Conservation (phyloP, 1,140 invertebrate species). For the Brachionus plicatilis region DNA sequence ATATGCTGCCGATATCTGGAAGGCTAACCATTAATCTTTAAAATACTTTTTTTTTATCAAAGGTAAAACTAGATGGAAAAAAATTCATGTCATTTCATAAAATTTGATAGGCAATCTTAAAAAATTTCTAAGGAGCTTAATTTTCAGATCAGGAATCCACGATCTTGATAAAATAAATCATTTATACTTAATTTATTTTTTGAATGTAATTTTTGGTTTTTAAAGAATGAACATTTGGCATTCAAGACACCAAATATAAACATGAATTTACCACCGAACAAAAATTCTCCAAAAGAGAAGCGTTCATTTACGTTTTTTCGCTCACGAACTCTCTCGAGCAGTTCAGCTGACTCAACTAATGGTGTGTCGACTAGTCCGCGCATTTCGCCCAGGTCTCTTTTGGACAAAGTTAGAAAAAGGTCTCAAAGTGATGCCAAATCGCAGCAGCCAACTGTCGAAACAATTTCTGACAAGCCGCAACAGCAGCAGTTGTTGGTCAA, state of each 20-base stretch:
- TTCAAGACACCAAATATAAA: slow-evolving; percentile 1
- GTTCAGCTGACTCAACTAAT: slow-evolving; percentile 15
- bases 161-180: background rate
- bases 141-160: background rate
- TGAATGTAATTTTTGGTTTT: background rate
- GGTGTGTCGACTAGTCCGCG: slow-evolving; percentile 16
- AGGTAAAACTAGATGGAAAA: too few relatives aligned
- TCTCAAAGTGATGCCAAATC: slow-evolving; percentile 26
- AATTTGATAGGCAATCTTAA: background rate
- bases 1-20: background rate
- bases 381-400: background rate
- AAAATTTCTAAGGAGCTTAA: background rate
- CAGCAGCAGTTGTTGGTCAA: background rate
- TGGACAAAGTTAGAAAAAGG: slow-evolving; percentile 3
- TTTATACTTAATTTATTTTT: background rate
- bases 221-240: slow-evolving; percentile 30
- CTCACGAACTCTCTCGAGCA: slow-evolving; percentile 23
- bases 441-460: background rate
- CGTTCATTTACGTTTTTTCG: slow-evolving; percentile 29
- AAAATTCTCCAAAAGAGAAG: slow-evolving; percentile 38
- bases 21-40: background rate
- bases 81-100: background rate
- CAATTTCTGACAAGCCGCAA: background rate
- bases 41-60: background rate
- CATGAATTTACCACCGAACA: background rate